These are phyloP conservation scores for Podarcis muralis DNA, from an alignment of 2,113 vertebrate genomes.

Conservation along the genomic window DNA sequence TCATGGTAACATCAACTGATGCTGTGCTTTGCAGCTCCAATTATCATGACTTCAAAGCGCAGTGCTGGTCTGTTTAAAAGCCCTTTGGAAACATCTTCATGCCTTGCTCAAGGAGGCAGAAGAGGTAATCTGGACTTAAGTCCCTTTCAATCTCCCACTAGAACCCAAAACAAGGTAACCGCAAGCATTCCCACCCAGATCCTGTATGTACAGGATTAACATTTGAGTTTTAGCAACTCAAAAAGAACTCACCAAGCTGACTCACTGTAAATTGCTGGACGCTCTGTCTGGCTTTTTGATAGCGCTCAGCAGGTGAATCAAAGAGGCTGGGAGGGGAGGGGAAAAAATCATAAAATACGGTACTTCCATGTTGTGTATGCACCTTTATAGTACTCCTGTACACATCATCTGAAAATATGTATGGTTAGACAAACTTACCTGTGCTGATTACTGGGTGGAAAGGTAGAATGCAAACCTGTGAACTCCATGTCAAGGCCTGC, in stretches of 20 bases:
- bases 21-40: too few relatives aligned
- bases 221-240: fast-evolving
- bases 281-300: slow-evolving; percentile 66
- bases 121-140: too few relatives aligned
- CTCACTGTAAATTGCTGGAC: slow-evolving; percentile 71
- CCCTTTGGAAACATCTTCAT: too few relatives aligned
- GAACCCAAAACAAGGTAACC: not conserved
- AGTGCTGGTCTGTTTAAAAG: too few relatives aligned
- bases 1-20: too few relatives aligned
- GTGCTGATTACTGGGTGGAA: slow-evolving; percentile 27
- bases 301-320: slow-evolving; percentile 70
- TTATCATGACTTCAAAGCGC: too few relatives aligned
- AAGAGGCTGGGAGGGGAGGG: slow-evolving; percentile 65
- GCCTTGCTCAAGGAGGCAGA: too few relatives aligned
- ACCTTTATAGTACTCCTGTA: not conserved
- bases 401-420: not conserved
- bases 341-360: not conserved
- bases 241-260: slow-evolving; percentile 75
- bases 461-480: slow-evolving; percentile 71
- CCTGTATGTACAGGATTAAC: not conserved
- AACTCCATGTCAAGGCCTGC: slow-evolving; percentile 78
- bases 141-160: too few relatives aligned
- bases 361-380: not conserved
- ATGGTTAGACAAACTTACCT: slow-evolving; percentile 65
- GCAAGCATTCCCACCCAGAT: not conserved